Evolutionary conservation across 23 tunicate genomes (phyloP).

Genomic region (Ciona savignyi): DNA sequence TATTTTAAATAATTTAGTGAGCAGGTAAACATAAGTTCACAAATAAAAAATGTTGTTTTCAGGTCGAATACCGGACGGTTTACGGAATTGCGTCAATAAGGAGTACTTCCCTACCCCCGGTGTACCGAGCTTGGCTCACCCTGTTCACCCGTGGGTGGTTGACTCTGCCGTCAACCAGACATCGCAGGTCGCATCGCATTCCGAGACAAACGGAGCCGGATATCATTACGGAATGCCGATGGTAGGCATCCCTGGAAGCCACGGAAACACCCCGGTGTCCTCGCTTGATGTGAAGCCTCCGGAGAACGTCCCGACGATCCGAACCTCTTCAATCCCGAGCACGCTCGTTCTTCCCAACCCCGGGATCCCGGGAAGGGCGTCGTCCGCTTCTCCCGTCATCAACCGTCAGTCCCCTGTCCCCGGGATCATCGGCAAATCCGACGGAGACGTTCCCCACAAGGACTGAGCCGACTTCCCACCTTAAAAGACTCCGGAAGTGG

Average conservation of each 20-base stretch:
- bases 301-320: slow-evolving; percentile 16
- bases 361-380: slow-evolving; percentile 12
- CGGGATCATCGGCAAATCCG: slow-evolving; percentile 33
- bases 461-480: slow-evolving; percentile 16
- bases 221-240: slow-evolving; percentile 49
- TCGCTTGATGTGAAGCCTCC: slow-evolving; percentile 23
- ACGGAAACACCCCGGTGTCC: slow-evolving; percentile 4
- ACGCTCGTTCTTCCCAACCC: slow-evolving; percentile 39
- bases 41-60: too few species aligned
- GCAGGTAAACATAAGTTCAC: too few species aligned
- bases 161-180: slow-evolving; percentile 35
- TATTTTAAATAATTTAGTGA: too few species aligned
- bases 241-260: slow-evolving; percentile 14
- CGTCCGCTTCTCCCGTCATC: slow-evolving; percentile 59
- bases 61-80: slow-evolving; percentile 79
- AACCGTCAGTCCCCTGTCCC: slow-evolving; percentile 69
- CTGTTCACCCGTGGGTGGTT: slow-evolving; percentile 45
- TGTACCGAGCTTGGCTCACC: slow-evolving; percentile 5
- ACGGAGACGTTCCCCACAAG: slow-evolving; percentile 56
- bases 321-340: slow-evolving; percentile 26
- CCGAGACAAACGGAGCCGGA: slow-evolving; percentile 59
- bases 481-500: neutral
- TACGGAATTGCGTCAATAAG: slow-evolving; percentile 93
- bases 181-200: slow-evolving; percentile 35
- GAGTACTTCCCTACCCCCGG: slow-evolving; percentile 40